Evolutionary conservation across 1,140 invertebrate genomes (phyloP).

Genomic region (Rhopalosiphum maidis): DNA sequence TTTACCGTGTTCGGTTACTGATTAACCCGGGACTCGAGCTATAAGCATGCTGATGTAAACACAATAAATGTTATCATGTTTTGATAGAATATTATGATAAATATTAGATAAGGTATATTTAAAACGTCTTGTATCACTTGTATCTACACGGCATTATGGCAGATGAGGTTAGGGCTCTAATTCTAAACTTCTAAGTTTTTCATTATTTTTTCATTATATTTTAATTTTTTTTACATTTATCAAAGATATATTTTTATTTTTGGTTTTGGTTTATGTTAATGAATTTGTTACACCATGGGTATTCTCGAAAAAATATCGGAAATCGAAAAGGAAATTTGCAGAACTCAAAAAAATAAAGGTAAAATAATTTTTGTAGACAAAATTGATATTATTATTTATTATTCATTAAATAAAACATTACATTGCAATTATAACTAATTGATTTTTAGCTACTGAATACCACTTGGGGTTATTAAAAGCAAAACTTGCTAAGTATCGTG

Average conservation of each 20-base stretch:
- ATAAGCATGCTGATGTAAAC: not conserved
- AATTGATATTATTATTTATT: not conserved
- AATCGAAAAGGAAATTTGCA: conserved; percentile 96
- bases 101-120: not conserved
- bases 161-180: not conserved
- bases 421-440: not conserved
- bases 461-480: conserved; percentile 98
- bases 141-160: not conserved
- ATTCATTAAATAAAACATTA: conserved; percentile 31
- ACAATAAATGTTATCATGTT: not conserved
- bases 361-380: conserved; percentile 58
- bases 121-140: not conserved
- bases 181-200: not conserved
- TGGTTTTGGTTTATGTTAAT: not conserved
- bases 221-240: not conserved
- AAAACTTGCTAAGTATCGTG: conserved; percentile 96
- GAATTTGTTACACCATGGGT: conserved; percentile 74
- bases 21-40: not conserved
- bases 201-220: not conserved
- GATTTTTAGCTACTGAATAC: conserved; percentile 91
- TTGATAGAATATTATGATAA: not conserved
- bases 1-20: not conserved
- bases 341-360: conserved; percentile 99
- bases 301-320: conserved; percentile 98
- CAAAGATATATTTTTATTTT: not conserved